phyloP scores from a whole-genome alignment of 1,140 invertebrate species.

The Drosophila cardini region DNA sequence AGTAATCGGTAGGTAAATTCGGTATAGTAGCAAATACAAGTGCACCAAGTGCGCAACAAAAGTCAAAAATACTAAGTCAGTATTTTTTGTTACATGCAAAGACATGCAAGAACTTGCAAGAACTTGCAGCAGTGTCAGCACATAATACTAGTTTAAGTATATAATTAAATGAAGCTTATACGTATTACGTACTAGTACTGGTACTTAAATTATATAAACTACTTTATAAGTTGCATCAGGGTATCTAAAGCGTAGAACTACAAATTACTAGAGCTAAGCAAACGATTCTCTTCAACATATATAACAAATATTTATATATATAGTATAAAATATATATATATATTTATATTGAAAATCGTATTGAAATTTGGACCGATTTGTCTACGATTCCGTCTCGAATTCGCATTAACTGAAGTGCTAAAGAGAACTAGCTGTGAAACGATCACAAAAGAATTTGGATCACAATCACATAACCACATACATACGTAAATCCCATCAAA shows the following conservation, averaged over 20 bases:
- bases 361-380: slow-evolving; percentile 51
- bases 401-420: slow-evolving; percentile 34
- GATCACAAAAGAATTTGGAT: slow-evolving; percentile 7
- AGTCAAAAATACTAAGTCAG: slow-evolving; percentile 29
- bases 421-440: slow-evolving; percentile 16
- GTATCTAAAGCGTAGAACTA: slow-evolving; percentile 62
- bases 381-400: slow-evolving; percentile 28
- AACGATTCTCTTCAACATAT: neutral
- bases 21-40: slow-evolving; percentile 8
- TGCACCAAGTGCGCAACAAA: slow-evolving; percentile 18
- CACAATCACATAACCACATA: neutral
- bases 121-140: no score
- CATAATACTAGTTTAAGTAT: neutral
- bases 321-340: slow-evolving; percentile 3
- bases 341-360: slow-evolving; percentile 23
- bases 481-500: neutral
- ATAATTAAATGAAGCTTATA: slow-evolving; percentile 30
- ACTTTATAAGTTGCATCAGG: slow-evolving; percentile 61
- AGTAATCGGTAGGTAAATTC: neutral
- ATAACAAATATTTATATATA: slow-evolving; percentile 14
- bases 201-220: slow-evolving; percentile 10
- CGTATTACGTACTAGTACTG: slow-evolving; percentile 11
- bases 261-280: slow-evolving; percentile 65
- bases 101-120: neutral
- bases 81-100: slow-evolving; percentile 22